phyloP scores from a whole-genome alignment of 1,140 invertebrate genomes.

The Achroia grisella region DNA sequence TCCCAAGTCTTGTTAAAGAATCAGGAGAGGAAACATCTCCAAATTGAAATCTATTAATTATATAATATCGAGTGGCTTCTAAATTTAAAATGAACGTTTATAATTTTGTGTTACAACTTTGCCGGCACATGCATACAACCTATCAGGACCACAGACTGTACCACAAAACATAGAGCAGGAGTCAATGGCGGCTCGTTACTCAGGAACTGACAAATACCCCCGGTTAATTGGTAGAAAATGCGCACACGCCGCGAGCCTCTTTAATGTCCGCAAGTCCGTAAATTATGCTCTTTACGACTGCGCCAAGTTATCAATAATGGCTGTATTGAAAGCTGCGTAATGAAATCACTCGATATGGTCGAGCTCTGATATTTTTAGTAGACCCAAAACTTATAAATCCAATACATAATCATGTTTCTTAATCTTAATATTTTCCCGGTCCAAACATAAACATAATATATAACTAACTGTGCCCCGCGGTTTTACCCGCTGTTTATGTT shows the following conservation, averaged over 20 bases:
- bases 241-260: slow-evolving; percentile 14
- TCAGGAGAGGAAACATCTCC: no score
- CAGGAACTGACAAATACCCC: slow-evolving; percentile 35
- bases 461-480: no score
- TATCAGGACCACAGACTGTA: background rate
- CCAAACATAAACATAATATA: no score
- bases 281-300: slow-evolving; percentile 46
- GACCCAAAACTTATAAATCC: no score
- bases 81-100: no score
- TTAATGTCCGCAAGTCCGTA: slow-evolving; percentile 22
- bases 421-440: no score
- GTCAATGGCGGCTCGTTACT: slow-evolving; percentile 28
- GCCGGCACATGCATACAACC: background rate
- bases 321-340: slow-evolving; percentile 28
- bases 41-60: no score
- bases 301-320: slow-evolving; percentile 43
- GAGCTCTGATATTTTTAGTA: no score
- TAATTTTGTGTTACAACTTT: background rate
- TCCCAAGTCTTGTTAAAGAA: no score
- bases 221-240: slow-evolving; percentile 42
- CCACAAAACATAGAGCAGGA: background rate
- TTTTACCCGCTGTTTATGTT: no score
- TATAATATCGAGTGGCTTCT: no score
- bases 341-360: slow-evolving; percentile 7
- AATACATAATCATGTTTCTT: no score